Percentiles rank a stretch among this genome's conserved stretches.
phyloP scores from a whole-genome alignment of 2,113 vertebrate species.

The Lepidothrix coronata region DNA sequence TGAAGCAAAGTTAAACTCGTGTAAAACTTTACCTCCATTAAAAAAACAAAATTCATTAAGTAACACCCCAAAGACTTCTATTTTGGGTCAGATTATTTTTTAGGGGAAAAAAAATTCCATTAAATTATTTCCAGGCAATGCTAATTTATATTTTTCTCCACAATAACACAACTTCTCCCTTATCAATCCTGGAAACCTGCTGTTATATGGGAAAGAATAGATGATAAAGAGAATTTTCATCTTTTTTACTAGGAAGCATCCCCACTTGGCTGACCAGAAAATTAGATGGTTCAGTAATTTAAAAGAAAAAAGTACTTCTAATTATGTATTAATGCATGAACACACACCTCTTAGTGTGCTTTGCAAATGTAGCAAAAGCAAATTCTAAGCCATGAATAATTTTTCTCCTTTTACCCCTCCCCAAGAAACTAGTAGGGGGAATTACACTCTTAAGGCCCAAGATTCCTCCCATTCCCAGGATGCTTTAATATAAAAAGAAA shows the following conservation, averaged over 20 bases:
- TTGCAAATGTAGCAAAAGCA: background rate
- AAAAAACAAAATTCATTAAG: background rate
- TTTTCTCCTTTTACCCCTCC: background rate
- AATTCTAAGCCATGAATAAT: background rate
- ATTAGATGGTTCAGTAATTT: background rate
- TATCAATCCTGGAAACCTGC: background rate
- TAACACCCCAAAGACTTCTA: background rate
- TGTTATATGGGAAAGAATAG: background rate
- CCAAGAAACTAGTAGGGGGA: background rate
- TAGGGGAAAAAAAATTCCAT: background rate
- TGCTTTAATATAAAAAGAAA: background rate
- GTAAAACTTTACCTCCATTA: background rate
- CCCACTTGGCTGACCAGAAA: background rate
- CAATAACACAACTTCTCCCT: background rate
- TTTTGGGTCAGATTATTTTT: background rate
- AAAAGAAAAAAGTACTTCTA: background rate
- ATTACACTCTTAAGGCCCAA: background rate
- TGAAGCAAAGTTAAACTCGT: background rate
- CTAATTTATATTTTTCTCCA: background rate
- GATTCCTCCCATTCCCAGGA: background rate
- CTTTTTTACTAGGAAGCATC: background rate
- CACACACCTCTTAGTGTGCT: background rate
- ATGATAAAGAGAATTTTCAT: background rate
- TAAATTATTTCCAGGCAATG: background rate
- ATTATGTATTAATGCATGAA: background rate